A percentile compares a stretch with the other conserved stretches of the same genome.
These are phyloP conservation scores for Coptodon rendalli DNA, from an alignment of 2,113 vertebrate species.

Conservation along the genomic window DNA sequence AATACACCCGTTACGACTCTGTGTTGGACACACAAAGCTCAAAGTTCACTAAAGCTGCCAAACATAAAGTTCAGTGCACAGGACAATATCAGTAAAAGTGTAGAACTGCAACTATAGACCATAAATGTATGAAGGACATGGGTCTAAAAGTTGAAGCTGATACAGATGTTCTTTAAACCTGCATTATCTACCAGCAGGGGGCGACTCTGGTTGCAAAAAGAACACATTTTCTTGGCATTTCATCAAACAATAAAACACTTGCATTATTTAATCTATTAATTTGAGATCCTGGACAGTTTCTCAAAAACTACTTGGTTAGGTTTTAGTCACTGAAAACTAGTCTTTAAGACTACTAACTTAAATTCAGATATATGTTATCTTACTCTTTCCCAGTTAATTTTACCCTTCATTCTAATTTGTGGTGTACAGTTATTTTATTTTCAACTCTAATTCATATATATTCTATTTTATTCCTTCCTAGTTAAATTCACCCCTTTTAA, in stretches of 20 bases:
- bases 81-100: rapidly evolving
- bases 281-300: not conserved
- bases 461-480: too few relatives aligned
- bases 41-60: not conserved
- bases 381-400: too few relatives aligned
- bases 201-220: not conserved
- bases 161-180: not conserved
- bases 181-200: not conserved
- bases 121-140: not conserved
- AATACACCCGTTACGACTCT: not conserved
- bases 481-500: too few relatives aligned
- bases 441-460: too few relatives aligned
- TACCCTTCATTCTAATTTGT: too few relatives aligned
- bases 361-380: too few relatives aligned
- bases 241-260: not conserved
- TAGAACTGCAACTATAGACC: not conserved
- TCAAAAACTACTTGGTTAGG: not conserved
- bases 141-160: not conserved
- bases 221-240: not conserved
- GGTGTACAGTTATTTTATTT: too few relatives aligned
- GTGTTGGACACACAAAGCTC: not conserved
- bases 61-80: not conserved
- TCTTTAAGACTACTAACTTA: too few relatives aligned
- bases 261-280: not conserved
- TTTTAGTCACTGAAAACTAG: not conserved